phyloP scores from a whole-genome alignment of 1,140 invertebrate genomes.

The Drosophila sucinea region DNA sequence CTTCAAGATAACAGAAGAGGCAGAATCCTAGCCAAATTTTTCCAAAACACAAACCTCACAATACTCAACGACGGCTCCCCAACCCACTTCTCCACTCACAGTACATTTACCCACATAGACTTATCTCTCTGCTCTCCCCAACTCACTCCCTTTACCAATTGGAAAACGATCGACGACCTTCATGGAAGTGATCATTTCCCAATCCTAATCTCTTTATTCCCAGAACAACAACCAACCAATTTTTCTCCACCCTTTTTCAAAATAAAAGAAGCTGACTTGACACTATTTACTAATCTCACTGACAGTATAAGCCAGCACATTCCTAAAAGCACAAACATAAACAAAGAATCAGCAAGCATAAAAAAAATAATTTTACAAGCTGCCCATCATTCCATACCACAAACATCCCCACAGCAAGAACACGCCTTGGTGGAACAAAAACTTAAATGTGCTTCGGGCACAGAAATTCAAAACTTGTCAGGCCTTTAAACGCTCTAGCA shows the following conservation, averaged over 20 bases:
- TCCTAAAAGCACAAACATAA: background rate
- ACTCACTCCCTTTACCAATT: background rate
- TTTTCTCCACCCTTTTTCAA: background rate
- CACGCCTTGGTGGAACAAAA: background rate
- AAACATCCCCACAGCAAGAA: background rate
- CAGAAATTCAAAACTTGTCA: background rate
- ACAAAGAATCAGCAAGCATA: background rate
- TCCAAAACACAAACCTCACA: background rate
- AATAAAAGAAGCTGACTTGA: background rate
- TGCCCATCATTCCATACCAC: background rate
- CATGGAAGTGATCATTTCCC: background rate
- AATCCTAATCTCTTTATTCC: no score
- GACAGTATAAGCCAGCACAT: background rate
- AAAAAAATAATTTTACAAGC: background rate
- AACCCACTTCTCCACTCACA: conserved; percentile 22
- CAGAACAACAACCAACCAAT: background rate
- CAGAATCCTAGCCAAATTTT: background rate
- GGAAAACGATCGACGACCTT: background rate
- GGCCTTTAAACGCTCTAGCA: background rate
- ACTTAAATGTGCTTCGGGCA: background rate
- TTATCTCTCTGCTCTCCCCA: conserved; percentile 5
- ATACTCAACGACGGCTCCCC: conserved; percentile 13
- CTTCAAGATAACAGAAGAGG: no score
- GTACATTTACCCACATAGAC: conserved; percentile 20
- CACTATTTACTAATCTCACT: no score